These are phyloP conservation scores for Zapus hudsonius DNA, from an alignment of 2,113 vertebrate genomes.

Conservation along the genomic window DNA sequence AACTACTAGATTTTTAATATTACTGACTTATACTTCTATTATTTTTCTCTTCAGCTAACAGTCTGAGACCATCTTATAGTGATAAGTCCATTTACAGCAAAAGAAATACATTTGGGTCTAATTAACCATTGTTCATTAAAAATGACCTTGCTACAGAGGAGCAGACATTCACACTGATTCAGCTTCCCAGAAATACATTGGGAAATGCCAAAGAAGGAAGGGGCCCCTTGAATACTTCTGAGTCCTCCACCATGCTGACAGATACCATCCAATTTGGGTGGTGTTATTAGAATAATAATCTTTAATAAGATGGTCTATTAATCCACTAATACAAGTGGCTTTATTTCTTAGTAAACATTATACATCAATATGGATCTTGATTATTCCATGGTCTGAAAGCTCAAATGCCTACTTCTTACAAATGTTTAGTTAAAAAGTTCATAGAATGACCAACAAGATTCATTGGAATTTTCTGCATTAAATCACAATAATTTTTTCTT, in stretches of 20 bases:
- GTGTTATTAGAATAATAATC: constrained; percentile 6
- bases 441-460: background rate
- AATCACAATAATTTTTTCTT: background rate
- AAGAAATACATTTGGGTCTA: constrained; percentile 59
- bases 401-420: background rate
- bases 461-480: background rate
- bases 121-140: constrained; percentile 74
- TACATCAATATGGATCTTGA: background rate
- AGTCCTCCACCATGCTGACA: background rate
- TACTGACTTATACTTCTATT: background rate
- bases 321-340: background rate
- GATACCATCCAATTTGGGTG: background rate
- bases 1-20: constrained; percentile 18
- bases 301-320: constrained; percentile 45
- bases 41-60: background rate
- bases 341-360: background rate
- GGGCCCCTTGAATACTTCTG: background rate
- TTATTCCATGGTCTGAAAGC: background rate
- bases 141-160: constrained; percentile 66
- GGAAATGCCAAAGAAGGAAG: background rate
- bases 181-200: background rate
- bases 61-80: constrained; percentile 38
- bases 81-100: constrained; percentile 29
- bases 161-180: background rate
- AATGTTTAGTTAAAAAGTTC: background rate